Percentiles rank a stretch among this genome's conserved stretches.
Evolutionary conservation across 2,113 vertebrate genomes (phyloP).

Genomic region (Atrichornis clamosus): DNA sequence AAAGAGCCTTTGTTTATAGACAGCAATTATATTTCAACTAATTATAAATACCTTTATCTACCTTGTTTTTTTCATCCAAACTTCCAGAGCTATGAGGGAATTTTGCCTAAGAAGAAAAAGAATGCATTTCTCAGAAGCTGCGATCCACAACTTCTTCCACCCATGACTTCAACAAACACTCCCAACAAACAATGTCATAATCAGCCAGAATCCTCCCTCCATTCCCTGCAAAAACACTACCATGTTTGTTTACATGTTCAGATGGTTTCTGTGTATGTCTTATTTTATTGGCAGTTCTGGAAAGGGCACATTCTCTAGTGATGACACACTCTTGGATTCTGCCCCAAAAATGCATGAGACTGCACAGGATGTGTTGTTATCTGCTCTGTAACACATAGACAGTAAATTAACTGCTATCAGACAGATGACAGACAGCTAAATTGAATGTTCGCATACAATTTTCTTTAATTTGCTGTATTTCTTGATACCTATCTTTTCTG

Average conservation of each 20-base stretch:
- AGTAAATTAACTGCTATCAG: background rate
- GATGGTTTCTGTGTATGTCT: background rate
- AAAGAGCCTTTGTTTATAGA: background rate
- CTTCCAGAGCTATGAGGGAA: background rate
- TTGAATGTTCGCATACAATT: background rate
- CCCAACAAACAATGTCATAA: background rate
- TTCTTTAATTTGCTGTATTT: background rate
- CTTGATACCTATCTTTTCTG: background rate
- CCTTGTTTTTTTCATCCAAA: background rate
- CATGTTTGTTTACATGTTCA: background rate
- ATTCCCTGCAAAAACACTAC: background rate
- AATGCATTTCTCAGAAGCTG: background rate
- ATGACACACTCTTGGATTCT: background rate
- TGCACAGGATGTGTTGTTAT: constrained; percentile 13
- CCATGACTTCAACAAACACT: background rate
- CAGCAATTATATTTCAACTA: background rate
- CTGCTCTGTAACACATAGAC: background rate
- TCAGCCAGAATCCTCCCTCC: background rate
- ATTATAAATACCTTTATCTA: background rate
- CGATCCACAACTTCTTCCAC: background rate
- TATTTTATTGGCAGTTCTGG: background rate
- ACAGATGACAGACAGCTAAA: background rate
- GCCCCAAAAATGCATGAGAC: background rate
- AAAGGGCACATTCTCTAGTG: background rate
- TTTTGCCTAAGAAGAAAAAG: background rate